Evolutionary conservation across 2,888 invertebrate species (phyloP), one percentile per base, ranked within the genome.

Genomic region (Poecilobothrus nobilitatus): DNA sequence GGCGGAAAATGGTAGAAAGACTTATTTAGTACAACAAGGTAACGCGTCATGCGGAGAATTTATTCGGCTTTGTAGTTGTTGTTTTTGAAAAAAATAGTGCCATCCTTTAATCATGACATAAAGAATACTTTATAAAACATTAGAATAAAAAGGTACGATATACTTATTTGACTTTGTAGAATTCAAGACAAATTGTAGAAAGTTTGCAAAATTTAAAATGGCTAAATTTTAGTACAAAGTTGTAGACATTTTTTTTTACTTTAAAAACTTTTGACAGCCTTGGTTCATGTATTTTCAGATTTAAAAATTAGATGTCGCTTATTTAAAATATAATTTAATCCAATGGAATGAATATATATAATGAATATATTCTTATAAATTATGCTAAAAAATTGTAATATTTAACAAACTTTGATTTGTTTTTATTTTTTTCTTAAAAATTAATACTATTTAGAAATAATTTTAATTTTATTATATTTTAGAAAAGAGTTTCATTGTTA

Each of bases 1-100:
- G 81, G 81, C 81, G 81, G 81, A 81, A 78, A 79, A 72, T 67
- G 72, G 67, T 72, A 70, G 68, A 67, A 71, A 72, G 73, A 75
- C 18, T 53, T 53, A 53, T 53, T 53, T 53, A 53, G 53, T 53
- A 53, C 53, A 53, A 53, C 53, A 53, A 53, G 53, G 53, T 53
- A 53, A 53, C 53, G 53, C 53, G 53, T 53, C 53, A 53, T 53
- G 53, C 53, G 53, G 53, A 53, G 53, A 53, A 18, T 53, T 53
- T 53, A 12, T 53, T 53, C 6, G n/a, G 53, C 15, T 53, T 18
- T 53, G 53, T 53, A 18, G 53, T 53, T 53, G 53, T 53, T 53
- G 53, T 53, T 18, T 18, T 53, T 18, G 1, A 53, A 18, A 53
- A 53, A 18, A 53, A 1, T 53, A 18, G 7, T 12, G 15, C 18